Evolutionary conservation across 1,140 invertebrate genomes (phyloP), one percentile per base, ranked within the genome.

Genomic region (Cyclina sinensis): DNA sequence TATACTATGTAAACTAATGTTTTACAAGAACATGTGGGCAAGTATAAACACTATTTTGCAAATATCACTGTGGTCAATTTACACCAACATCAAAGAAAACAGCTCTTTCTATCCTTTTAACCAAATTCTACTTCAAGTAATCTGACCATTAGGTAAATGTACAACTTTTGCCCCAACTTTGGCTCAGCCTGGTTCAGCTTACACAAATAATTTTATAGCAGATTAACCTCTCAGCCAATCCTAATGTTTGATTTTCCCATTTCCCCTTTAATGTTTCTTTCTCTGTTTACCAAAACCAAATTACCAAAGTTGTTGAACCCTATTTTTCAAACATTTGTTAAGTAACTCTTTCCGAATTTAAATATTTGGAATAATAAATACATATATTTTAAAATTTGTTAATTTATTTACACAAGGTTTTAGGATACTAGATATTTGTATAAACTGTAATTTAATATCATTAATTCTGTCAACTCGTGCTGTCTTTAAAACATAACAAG

Each of bases 201-300:
- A 70, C 65, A 30, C 37, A 24, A 70, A 27, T 39, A 70, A 70
- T 70, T 70, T 70, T 14, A 70, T 4, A 32, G 32, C 1, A 21
- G 65, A 70, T 70, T 70, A 70, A 16, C 11, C 30, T 70, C 57
- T 70, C 30, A 3, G 4, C 35, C 2, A 2, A 37, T 18, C 37
- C 21, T 5, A 39, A 14, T 70, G 65, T 70, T 70, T 70, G 65
- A 70, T 35, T 70, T 70, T 37, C 1, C 30, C 3, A 39, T 70
- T 35, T 37, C n/a, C 37, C 37, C 65, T 70, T 70, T 70, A 7
- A 70, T 70, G 32, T 39, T 39, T 2, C 12, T 37, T 37, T 37
- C 27, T 70, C 32, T 37, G 65, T 70, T 62, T 27, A 62, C n/a
- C n/a, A 62, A 62, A 62, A 62, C 27, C 57, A 62, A 54, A 54